Evolutionary conservation across 2,113 vertebrate genomes (phyloP).

Genomic region (Lethenteron camtschaticum): DNA sequence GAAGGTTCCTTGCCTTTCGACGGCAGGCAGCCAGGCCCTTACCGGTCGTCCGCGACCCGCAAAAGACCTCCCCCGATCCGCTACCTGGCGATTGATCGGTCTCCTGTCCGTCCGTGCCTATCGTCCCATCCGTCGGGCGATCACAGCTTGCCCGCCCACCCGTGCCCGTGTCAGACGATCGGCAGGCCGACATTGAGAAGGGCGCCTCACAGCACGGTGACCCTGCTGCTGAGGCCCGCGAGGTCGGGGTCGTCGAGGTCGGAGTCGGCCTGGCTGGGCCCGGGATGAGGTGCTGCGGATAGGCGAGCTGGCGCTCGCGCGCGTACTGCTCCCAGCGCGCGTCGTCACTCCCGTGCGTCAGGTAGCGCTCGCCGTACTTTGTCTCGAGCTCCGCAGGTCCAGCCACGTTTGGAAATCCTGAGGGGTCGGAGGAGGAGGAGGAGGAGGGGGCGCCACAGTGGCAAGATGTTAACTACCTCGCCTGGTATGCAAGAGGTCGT

Average conservation of each 20-base stretch:
- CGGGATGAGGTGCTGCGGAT: conserved; percentile 28
- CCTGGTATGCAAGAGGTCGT: too few relatives aligned
- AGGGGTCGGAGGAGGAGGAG: not conserved
- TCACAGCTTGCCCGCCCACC: too few relatives aligned
- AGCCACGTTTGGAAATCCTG: conserved; percentile 71
- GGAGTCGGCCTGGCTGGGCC: conserved; percentile 17
- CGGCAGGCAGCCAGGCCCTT: too few relatives aligned
- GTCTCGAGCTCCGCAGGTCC: conserved; percentile 58
- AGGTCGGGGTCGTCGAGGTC: conserved; percentile 31
- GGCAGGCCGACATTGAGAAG: not conserved
- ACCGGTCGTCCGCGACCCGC: too few relatives aligned
- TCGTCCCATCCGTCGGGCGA: too few relatives aligned
- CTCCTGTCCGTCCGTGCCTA: too few relatives aligned
- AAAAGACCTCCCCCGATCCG: too few relatives aligned
- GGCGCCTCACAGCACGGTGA: conserved; percentile 48
- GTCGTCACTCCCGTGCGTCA: conserved; percentile 76
- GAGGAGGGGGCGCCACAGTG: not conserved
- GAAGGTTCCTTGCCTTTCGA: too few relatives aligned
- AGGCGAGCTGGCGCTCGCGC: conserved; percentile 27
- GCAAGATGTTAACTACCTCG: not conserved
- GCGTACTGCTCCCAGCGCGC: conserved; percentile 51
- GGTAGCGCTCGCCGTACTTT: conserved; percentile 52
- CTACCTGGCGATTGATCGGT: too few relatives aligned
- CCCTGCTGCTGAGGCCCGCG: conserved; percentile 50
- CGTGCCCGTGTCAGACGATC: too few relatives aligned